A percentile compares a stretch with the other conserved stretches of the same genome.
These are phyloP conservation scores for Sarotherodon lohbergeri DNA, from an alignment of 2,113 vertebrate species.

Conservation along the genomic window DNA sequence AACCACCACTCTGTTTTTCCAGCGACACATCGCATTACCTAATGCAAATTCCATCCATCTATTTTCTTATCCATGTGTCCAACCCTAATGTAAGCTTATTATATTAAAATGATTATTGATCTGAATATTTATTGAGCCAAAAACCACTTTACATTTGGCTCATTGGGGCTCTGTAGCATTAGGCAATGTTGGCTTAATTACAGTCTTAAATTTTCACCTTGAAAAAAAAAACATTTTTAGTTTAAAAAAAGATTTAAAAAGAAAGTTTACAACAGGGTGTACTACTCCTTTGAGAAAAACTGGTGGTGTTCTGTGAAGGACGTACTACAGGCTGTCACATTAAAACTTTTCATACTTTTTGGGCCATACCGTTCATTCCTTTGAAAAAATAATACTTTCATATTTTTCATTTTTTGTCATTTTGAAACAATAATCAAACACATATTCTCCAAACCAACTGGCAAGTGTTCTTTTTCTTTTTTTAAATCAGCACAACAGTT, in stretches of 20 bases:
- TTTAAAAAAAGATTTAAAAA: not conserved
- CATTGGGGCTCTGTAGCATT: not conserved
- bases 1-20: not conserved
- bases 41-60: not conserved
- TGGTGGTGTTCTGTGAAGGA: not conserved
- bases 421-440: not conserved
- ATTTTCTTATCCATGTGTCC: not conserved
- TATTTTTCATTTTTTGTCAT: not conserved
- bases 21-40: not conserved
- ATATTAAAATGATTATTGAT: not conserved
- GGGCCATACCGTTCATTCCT: not conserved
- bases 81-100: not conserved
- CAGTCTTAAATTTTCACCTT: not conserved
- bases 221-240: not conserved
- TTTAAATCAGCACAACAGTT: not conserved
- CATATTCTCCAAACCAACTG: not conserved
- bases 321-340: not conserved
- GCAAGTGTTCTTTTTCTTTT: fast-evolving
- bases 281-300: not conserved
- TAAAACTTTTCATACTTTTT: not conserved
- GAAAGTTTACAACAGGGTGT: not conserved
- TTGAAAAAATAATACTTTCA: not conserved
- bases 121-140: not conserved
- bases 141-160: not conserved
- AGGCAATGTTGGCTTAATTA: not conserved